These are phyloP conservation scores for Ceyx melanurus DNA, from an alignment of 2,113 vertebrate genomes.

Conservation along the genomic window DNA sequence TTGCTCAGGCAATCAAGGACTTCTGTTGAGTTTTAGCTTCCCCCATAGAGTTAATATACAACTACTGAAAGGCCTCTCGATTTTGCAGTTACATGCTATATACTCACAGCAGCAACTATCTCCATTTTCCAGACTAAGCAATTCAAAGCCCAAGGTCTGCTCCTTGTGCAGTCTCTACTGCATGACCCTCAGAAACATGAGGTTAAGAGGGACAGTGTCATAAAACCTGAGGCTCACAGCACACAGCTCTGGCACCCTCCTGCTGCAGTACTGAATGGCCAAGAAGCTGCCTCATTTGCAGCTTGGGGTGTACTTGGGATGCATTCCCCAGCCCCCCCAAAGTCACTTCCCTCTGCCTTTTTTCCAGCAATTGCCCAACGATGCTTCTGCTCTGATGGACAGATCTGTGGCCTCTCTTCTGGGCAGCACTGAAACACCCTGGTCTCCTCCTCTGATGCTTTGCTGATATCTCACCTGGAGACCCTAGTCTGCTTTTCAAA, in stretches of 20 bases:
- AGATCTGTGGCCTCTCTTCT: not conserved
- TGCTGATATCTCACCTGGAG: not conserved
- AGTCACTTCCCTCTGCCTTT: not conserved
- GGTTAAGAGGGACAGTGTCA: not conserved
- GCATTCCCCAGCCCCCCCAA: not conserved
- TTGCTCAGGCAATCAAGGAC: not conserved
- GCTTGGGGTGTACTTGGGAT: not conserved
- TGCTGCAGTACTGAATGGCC: not conserved
- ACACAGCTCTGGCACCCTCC: not conserved
- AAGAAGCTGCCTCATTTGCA: not conserved
- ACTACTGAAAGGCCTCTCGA: not conserved
- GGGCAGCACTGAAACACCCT: not conserved
- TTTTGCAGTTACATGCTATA: not conserved
- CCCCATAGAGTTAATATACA: not conserved
- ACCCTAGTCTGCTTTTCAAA: not conserved
- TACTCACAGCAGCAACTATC: not conserved
- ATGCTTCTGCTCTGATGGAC: not conserved
- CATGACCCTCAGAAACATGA: not conserved
- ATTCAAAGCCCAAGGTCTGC: not conserved
- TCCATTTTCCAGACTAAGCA: not conserved
- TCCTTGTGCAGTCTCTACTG: not conserved
- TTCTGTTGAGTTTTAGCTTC: fast-evolving
- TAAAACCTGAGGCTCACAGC: not conserved
- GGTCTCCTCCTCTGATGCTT: not conserved
- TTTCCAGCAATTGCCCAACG: not conserved